Base-by-base conservation (phyloP, 2,888 invertebrate species). In the Carpatolechia fugitivella region DNA sequence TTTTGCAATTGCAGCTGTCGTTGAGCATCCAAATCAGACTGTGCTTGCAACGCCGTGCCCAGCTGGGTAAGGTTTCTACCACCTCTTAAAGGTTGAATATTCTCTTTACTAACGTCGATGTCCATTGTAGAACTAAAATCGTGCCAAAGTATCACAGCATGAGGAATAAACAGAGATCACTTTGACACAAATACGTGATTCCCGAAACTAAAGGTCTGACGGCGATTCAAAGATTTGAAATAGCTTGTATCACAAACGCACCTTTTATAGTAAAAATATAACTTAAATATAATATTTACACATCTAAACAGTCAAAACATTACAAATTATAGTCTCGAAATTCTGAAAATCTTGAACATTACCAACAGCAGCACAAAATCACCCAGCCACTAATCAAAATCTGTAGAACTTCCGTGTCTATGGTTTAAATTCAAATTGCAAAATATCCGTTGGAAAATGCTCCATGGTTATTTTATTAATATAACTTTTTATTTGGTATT, bases 11-110 rank as follows among this genome's bases (percentile, higher is more conserved):
- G 85, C 72, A 92, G 92, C 88, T 93, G 92, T 83, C 92, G 91
- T 69, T 94, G 93, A 62, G 91, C 92, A 77, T 94, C 94, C 52
- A 91, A 89, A 80, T 94, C 93, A 58, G 93, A 93, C 79, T 95
- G 94, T 55, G 95, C 94, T 80, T 94, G 93, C 61, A 98, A 88
- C 13, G 96, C 97, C 57, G 95, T 93, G 63, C 94, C 95, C 64
- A 98, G 86, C 72, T 95, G 94, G 54, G 93, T 90, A 56, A 94
- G 93, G 83, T 96, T 96, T 69, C 98, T 92, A 40, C 98, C 98
- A 67, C 96, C 94, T 68, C 95, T 93, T 62, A 98, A 87, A 50
- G 99, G 99, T 79, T 97, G 97, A 70, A 99, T 98, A 85, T 98
- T 98, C 90, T 98, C 98, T 86, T 98, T 98, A 69, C 95, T 94